Evolutionary conservation across 1,140 invertebrate species (phyloP).

Genomic region (Neoseiulus cucumeris): DNA sequence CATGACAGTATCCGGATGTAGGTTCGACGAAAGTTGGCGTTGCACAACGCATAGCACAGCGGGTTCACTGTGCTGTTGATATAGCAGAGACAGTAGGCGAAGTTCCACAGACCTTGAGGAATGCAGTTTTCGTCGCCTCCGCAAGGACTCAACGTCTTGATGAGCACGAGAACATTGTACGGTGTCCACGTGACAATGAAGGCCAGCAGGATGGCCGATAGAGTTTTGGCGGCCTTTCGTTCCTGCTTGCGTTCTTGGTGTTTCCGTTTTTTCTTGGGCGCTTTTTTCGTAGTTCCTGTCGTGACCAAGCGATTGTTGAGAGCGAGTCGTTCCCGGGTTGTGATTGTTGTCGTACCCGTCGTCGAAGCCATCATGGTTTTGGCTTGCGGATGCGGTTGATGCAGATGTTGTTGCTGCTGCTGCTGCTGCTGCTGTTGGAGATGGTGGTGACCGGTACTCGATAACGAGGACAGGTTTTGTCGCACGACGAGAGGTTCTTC

Average conservation of each 20-base stretch:
- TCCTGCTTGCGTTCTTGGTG: slow-evolving; percentile 90
- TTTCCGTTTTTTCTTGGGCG: slow-evolving; percentile 46
- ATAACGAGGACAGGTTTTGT: neutral
- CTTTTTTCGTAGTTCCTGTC: slow-evolving; percentile 33
- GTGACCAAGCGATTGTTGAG: slow-evolving; percentile 67
- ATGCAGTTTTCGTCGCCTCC: slow-evolving; percentile 38
- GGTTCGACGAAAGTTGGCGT: slow-evolving; percentile 84
- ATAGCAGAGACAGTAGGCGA: slow-evolving; percentile 96
- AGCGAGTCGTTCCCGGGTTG: slow-evolving; percentile 47
- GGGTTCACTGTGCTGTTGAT: slow-evolving; percentile 51
- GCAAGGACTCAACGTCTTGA: slow-evolving; percentile 61
- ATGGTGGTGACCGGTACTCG: slow-evolving; percentile 6
- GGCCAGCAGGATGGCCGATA: slow-evolving; percentile 85
- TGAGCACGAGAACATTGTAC: slow-evolving; percentile 81
- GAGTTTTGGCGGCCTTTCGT: slow-evolving; percentile 93
- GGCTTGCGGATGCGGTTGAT: neutral
- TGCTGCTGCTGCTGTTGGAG: neutral
- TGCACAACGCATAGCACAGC: slow-evolving; percentile 90
- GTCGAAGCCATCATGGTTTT: slow-evolving; percentile 12
- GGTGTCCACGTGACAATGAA: slow-evolving; percentile 99
- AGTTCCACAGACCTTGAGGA: slow-evolving; percentile 71
- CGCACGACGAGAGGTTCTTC: slow-evolving; percentile 15
- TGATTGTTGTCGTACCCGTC: slow-evolving; percentile 6
- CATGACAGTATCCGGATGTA: slow-evolving; percentile 88
- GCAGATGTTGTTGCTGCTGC: neutral